A percentile compares a stretch with the other conserved stretches of the same genome.
Conservation (phyloP, 2,113 vertebrate genomes). For the Leptosomus discolor region DNA sequence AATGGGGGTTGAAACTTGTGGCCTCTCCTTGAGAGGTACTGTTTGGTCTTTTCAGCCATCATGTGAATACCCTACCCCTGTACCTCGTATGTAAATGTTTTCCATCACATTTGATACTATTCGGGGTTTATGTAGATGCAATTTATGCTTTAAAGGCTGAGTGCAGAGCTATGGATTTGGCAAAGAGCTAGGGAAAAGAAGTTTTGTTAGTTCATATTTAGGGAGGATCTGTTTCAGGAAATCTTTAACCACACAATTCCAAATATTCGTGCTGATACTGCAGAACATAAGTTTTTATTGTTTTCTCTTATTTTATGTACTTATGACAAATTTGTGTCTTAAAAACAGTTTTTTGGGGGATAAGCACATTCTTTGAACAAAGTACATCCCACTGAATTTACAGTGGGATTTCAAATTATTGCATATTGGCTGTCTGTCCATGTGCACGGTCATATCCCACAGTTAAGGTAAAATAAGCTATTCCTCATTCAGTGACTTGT, state of each 20-base stretch:
- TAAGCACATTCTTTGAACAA: background rate
- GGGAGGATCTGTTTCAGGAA: background rate
- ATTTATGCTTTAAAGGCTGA: background rate
- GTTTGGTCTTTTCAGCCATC: background rate
- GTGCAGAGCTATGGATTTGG: background rate
- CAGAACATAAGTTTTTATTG: background rate
- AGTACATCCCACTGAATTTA: background rate
- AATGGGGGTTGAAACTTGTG: background rate
- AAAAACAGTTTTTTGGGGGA: background rate
- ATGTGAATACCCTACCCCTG: background rate
- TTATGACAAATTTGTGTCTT: background rate
- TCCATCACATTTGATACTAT: background rate
- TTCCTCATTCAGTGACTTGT: background rate
- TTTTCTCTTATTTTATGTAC: background rate
- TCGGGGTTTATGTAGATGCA: background rate
- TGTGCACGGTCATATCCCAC: accelerated
- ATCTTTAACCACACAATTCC: background rate
- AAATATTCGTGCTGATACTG: background rate
- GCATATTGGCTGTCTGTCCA: accelerated
- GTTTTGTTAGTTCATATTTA: background rate
- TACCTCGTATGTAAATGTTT: background rate
- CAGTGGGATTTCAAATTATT: background rate
- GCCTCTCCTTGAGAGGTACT: background rate
- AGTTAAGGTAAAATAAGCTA: background rate
- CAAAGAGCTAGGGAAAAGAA: background rate